Evolutionary conservation across 2,113 vertebrate species (phyloP).

Genomic region (Oryzias javanicus): DNA sequence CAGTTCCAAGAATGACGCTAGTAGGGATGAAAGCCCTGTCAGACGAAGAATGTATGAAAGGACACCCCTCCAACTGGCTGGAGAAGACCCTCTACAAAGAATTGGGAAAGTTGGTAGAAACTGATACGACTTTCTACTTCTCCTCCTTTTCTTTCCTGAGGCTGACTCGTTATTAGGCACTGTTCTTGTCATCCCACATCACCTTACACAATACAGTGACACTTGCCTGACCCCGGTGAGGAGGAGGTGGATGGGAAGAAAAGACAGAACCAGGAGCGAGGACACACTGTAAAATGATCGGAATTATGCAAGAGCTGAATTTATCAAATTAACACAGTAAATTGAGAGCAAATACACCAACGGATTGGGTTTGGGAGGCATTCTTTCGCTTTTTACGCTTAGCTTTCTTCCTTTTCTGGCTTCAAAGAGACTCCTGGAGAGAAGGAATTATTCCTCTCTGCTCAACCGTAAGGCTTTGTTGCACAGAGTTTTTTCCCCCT

Average conservation of each 20-base stretch:
- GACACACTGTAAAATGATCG: no score
- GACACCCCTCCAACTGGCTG: background rate
- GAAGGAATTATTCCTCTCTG: constrained; percentile 59
- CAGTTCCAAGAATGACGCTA: no score
- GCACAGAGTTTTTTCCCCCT: constrained; percentile 20
- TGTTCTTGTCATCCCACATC: constrained; percentile 48
- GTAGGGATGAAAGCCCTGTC: no score
- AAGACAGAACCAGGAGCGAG: constrained; percentile 7
- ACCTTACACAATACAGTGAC: constrained; percentile 57
- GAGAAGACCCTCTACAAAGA: constrained; percentile 2
- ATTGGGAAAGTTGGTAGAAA: constrained; percentile 39
- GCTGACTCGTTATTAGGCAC: constrained; percentile 55
- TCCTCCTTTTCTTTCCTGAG: constrained; percentile 29
- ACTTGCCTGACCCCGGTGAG: constrained; percentile 51
- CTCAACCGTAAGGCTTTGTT: constrained; percentile 35
- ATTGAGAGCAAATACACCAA: background rate
- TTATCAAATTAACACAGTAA: no score
- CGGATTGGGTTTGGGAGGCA: constrained; percentile 7
- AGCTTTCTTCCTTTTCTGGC: constrained; percentile 48
- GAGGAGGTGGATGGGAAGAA: constrained; percentile 13
- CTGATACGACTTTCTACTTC: constrained; percentile 25
- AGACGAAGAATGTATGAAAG: background rate
- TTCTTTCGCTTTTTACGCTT: constrained; percentile 23
- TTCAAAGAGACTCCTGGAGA: constrained; percentile 65
- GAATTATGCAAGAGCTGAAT: no score